phyloP scores from a whole-genome alignment of 2,113 vertebrate genomes.

The Jacana jacana region DNA sequence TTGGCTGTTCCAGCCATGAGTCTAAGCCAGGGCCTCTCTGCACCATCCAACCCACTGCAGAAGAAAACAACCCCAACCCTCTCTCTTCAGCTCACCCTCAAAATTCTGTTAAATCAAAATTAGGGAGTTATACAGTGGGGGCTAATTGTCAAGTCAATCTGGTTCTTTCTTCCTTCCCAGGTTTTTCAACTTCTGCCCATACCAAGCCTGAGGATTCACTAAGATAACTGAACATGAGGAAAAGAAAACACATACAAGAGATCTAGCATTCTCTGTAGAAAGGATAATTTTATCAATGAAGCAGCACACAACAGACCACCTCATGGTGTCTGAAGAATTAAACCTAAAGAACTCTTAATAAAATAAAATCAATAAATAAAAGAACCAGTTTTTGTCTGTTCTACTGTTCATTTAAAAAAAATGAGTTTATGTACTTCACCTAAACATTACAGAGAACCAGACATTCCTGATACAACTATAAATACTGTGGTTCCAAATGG shows the following conservation, averaged over 20 bases:
- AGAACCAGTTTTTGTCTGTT: neutral
- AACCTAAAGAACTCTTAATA: neutral
- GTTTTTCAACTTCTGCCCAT: slow-evolving; percentile 48
- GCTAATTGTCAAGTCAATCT: slow-evolving; percentile 46
- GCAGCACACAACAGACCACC: neutral
- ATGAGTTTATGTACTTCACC: neutral
- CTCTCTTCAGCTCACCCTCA: neutral
- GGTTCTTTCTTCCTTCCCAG: slow-evolving; percentile 20
- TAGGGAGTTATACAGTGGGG: slow-evolving; percentile 54
- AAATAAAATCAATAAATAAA: neutral
- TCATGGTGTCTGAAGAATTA: neutral
- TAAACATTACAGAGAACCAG: neutral
- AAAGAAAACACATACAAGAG: slow-evolving; percentile 21
- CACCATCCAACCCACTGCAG: too few relatives aligned
- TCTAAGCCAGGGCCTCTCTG: too few relatives aligned
- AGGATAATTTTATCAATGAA: neutral
- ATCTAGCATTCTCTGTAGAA: neutral
- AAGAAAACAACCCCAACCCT: neutral
- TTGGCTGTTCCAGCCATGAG: too few relatives aligned
- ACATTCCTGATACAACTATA: neutral
- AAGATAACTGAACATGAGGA: slow-evolving; percentile 40
- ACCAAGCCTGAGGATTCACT: slow-evolving; percentile 30
- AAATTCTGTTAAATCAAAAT: slow-evolving; percentile 21
- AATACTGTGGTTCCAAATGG: neutral
- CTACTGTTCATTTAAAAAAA: neutral